These are phyloP conservation scores for Caenorhabditis sulstoni DNA, from an alignment of 2,888 invertebrate genomes.

Conservation along the genomic window DNA sequence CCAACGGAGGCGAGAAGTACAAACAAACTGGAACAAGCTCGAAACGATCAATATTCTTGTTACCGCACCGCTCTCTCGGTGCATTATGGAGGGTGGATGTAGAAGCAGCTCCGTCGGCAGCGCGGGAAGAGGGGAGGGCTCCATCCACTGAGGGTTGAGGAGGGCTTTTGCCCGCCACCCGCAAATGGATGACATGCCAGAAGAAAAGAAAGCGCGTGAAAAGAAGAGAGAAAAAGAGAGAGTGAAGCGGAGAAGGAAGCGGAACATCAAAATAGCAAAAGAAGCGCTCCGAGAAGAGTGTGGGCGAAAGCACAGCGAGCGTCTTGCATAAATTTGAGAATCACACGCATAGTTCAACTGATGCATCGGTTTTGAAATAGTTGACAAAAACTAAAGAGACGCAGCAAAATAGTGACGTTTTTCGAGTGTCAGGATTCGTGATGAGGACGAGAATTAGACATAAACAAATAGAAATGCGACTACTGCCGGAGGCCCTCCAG, in stretches of 20 bases:
- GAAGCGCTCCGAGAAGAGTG: conserved; percentile 4
- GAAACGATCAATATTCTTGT: too few species aligned
- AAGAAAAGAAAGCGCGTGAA: conserved; percentile 3
- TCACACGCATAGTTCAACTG: conserved; percentile 7
- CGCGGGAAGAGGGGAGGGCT: too few species aligned
- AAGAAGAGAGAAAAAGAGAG: conserved; percentile 3
- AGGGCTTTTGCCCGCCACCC: background rate
- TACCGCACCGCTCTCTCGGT: background rate
- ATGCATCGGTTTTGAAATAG: background rate
- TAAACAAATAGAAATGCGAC: conserved; percentile 13
- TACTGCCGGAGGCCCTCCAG: too few species aligned
- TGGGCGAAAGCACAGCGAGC: conserved; percentile 1
- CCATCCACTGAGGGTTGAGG: conserved; percentile 7
- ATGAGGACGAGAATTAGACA: conserved; percentile 14
- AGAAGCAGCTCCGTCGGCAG: conserved; percentile 11
- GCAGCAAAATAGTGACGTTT: background rate
- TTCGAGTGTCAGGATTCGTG: background rate
- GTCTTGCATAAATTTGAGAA: conserved; percentile 49
- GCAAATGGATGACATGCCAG: conserved; percentile 45
- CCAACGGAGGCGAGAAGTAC: too few species aligned
- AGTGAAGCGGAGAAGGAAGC: background rate
- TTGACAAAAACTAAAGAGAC: background rate
- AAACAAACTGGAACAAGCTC: too few species aligned
- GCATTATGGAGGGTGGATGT: conserved; percentile 30
- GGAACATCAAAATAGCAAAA: conserved; percentile 34